Evolutionary conservation across 2,888 invertebrate genomes (phyloP), one percentile per base, ranked within the genome.

Genomic region (Hipparchia semele): DNA sequence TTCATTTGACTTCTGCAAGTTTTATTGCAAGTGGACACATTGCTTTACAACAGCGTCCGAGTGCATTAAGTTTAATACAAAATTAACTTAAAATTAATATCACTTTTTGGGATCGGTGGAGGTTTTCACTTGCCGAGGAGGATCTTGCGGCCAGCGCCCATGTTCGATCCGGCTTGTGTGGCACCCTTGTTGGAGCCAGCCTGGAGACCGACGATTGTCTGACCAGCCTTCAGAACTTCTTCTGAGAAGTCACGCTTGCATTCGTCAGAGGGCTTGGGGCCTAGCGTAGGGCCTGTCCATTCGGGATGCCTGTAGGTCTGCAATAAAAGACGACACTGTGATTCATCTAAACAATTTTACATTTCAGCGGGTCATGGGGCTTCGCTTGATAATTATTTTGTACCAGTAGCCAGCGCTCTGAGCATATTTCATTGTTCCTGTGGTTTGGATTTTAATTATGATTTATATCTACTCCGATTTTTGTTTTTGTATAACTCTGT

Each of bases 151-250:
- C 97, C 96, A 79, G 98, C 98, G 77, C 99, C 99, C 74, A 98
- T 95, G 91, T 97, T 99, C 89, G 96, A 96, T 49, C 99, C 99
- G 49, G 98, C 96, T 92, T 99, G 99, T 75, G 97, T 96, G 81
- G 99, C 99, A 61, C 99, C 99, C 94, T 99, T 98, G 96, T 99
- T 99, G 89, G 96, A 96, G 74, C 99, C 99, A 81, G 98, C 98
- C 91, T 99, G 99, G 69, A 99, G 96, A 83, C 99, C 98, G 83
- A 99, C 97, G 84, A 98, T 95, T 79, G 96, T 96, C 92, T 99
- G 96, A 46, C 98, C 98, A 79, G 98, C 98, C 81, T 96, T 96
- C 83, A 99, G 87, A 86, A 97, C 97, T 87, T 99, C 99, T 0
- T 99, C 99, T 39, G 96, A 96, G 95, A 99, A 99, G 54, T 99